Conservation (phyloP, 2,888 invertebrate species). For the Loripinus fragilis region DNA sequence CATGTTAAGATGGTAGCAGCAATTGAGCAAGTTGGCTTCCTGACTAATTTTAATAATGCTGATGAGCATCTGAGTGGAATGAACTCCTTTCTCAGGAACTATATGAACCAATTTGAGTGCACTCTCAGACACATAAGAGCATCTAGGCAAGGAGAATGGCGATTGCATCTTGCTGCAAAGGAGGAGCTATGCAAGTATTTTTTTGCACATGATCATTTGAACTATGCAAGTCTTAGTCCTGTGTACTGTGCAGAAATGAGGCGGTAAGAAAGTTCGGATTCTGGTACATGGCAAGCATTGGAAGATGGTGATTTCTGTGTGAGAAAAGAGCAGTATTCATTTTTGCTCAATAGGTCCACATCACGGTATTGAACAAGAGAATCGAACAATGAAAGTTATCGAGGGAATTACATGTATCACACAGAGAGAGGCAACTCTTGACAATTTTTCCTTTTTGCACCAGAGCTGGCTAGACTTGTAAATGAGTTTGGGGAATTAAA, state of each 20-base stretch:
- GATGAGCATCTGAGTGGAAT: conserved; percentile 7
- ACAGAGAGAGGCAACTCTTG: not conserved
- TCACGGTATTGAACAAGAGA: conserved; percentile 1
- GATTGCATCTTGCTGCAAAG: too few relatives aligned
- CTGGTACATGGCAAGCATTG: conserved; percentile 4
- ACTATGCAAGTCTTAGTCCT: not conserved
- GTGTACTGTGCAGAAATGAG: not conserved
- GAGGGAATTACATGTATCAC: not conserved
- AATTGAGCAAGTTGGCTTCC: not conserved
- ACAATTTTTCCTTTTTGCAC: conserved; percentile 13
- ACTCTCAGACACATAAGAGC: not conserved
- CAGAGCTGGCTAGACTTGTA: conserved; percentile 2
- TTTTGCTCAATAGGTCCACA: conserved; percentile 6
- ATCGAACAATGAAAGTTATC: conserved; percentile 12
- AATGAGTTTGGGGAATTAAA: not conserved
- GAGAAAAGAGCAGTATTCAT: conserved; percentile 10
- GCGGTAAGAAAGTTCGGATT: not conserved
- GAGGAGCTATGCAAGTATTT: conserved; percentile 4
- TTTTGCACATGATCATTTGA: conserved; percentile 12
- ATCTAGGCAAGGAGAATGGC: conserved; percentile 4
- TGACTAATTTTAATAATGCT: not conserved
- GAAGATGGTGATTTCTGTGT: conserved; percentile 11
- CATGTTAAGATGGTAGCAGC: not conserved
- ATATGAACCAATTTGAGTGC: conserved; percentile 14
- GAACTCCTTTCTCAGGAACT: conserved; percentile 8